These are phyloP conservation scores for Steinernema feltiae DNA, from an alignment of 1,140 invertebrate genomes.

Conservation along the genomic window DNA sequence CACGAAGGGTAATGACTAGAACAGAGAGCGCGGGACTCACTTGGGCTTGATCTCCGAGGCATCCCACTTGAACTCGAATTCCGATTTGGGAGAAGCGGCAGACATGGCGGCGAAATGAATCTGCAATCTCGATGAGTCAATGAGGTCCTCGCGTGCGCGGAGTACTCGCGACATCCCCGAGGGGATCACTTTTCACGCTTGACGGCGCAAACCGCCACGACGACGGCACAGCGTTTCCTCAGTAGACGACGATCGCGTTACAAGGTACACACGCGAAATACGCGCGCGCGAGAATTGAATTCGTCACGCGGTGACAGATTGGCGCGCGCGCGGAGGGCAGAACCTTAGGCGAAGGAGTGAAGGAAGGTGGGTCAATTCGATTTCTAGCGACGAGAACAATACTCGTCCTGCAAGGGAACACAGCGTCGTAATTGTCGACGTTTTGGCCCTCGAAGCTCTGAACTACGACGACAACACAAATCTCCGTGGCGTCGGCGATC, in stretches of 20 bases:
- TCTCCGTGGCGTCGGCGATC: not conserved
- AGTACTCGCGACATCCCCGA: not conserved
- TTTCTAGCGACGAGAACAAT: slow-evolving; percentile 13
- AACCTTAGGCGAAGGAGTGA: too few species aligned
- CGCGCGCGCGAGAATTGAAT: not conserved
- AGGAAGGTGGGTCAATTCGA: not conserved
- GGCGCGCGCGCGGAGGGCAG: not conserved
- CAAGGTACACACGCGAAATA: not conserved
- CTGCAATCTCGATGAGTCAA: not conserved
- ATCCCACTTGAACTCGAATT: slow-evolving; percentile 37
- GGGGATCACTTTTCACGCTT: slow-evolving; percentile 5
- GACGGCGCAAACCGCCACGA: not conserved
- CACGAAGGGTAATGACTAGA: too few species aligned
- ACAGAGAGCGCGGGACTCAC: slow-evolving; percentile 19
- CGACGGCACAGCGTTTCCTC: not conserved
- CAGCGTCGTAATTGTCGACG: slow-evolving; percentile 19
- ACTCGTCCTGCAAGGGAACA: not conserved
- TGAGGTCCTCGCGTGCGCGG: not conserved
- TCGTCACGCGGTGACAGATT: not conserved
- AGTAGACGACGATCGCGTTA: not conserved
- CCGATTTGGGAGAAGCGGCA: slow-evolving; percentile 12
- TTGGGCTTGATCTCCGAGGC: slow-evolving; percentile 34
- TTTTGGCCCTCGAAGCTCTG: not conserved
- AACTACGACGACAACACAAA: not conserved
- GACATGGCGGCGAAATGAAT: not conserved